Conservation (phyloP, 2,113 vertebrate species). For the Cochlearius cochlearius region DNA sequence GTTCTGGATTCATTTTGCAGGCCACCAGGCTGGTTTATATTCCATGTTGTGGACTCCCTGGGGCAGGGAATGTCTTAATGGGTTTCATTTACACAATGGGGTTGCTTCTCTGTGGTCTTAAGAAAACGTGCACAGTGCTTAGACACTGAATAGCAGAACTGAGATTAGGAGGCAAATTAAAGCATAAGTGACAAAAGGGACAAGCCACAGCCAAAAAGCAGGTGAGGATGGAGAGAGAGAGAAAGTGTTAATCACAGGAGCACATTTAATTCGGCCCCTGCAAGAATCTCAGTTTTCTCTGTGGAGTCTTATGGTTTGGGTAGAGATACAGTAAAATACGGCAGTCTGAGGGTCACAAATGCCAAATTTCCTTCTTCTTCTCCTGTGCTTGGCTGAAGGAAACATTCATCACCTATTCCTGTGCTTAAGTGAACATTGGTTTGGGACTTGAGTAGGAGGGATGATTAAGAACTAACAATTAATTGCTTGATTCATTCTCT, state of each 20-base stretch:
- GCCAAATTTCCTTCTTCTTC: not conserved
- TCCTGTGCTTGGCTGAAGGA: not conserved
- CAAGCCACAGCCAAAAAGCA: not conserved
- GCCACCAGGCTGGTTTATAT: not conserved
- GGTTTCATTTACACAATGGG: fast-evolving
- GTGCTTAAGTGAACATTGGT: not conserved
- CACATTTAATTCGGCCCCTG: not conserved
- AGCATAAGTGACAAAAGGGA: not conserved
- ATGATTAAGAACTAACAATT: not conserved
- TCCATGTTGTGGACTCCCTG: not conserved
- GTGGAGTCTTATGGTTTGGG: not conserved
- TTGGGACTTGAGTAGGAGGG: not conserved
- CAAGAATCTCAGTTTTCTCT: not conserved
- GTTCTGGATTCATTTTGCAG: not conserved
- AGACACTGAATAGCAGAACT: not conserved
- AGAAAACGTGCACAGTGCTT: not conserved
- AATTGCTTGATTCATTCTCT: slow-evolving; percentile 17
- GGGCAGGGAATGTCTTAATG: not conserved
- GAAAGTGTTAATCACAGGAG: not conserved
- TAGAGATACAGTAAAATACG: not conserved
- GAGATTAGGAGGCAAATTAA: not conserved
- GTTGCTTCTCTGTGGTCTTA: not conserved
- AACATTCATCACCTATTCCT: not conserved
- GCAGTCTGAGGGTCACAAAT: not conserved
- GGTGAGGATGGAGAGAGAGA: not conserved